Evolutionary conservation across 2,797 vertebrate genomes (phyloP).

Genomic region (Hippocampus kuda): DNA sequence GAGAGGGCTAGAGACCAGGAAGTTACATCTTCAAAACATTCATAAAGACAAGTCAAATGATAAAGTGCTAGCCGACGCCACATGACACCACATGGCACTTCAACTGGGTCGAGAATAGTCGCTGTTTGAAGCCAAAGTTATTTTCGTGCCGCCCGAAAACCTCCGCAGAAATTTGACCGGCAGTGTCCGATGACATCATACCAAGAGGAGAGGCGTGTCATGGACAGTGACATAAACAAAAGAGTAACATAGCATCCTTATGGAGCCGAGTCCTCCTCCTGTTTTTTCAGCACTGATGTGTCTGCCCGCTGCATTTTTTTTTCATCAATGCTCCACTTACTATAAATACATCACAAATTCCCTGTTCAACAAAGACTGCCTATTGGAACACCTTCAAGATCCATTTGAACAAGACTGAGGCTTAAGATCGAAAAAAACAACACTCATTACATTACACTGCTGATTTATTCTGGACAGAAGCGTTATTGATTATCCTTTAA

Average conservation of each 20-base stretch:
- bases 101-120: background rate
- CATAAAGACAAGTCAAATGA: background rate
- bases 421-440: background rate
- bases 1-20: background rate
- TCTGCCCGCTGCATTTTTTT: constrained; percentile 20
- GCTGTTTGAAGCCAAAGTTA: background rate
- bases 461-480: background rate
- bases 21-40: background rate
- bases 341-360: background rate
- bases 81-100: background rate
- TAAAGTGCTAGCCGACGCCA: background rate
- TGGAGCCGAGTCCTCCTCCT: constrained; percentile 13
- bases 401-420: background rate
- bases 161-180: background rate
- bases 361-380: background rate
- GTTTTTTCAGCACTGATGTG: constrained; percentile 42
- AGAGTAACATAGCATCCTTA: constrained; percentile 17
- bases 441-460: constrained; percentile 1
- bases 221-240: constrained; percentile 29
- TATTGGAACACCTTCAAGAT: background rate
- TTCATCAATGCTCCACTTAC: constrained; percentile 14
- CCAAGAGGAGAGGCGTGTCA: constrained; percentile 4
- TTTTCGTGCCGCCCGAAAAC: background rate
- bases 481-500: background rate
- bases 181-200: constrained; percentile 22